Evolutionary conservation across 2,113 vertebrate species (phyloP).

Genomic region (Engystomops pustulosus): DNA sequence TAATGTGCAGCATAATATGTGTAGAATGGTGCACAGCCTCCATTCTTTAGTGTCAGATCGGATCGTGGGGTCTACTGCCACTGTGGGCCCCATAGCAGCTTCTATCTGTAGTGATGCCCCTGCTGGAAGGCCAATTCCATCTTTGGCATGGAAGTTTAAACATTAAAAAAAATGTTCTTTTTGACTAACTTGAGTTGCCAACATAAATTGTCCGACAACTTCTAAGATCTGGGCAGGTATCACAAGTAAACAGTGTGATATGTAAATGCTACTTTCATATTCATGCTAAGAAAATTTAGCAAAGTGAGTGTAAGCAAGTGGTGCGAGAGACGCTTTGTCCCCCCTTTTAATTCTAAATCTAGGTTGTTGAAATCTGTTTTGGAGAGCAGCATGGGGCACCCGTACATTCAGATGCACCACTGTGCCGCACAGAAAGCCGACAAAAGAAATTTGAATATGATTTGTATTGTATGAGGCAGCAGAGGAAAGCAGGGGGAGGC

Average conservation of each 20-base stretch:
- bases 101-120: no score
- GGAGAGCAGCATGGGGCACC: slow-evolving; percentile 66
- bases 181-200: background rate
- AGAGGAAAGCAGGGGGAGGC: slow-evolving; percentile 58
- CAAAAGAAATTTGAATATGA: slow-evolving; percentile 75
- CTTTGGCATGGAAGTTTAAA: no score
- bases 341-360: slow-evolving; percentile 25
- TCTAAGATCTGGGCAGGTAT: background rate
- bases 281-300: slow-evolving; percentile 50
- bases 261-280: background rate
- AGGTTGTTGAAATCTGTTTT: slow-evolving; percentile 53
- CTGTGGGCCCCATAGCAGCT: no score
- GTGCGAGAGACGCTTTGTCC: background rate
- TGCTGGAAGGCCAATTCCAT: no score
- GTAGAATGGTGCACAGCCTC: no score
- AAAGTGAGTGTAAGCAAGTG: slow-evolving; percentile 63
- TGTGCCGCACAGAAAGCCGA: slow-evolving; percentile 62
- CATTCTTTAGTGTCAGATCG: no score
- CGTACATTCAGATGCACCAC: slow-evolving; percentile 61
- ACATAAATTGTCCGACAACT: background rate
- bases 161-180: no score
- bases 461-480: slow-evolving; percentile 65
- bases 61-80: no score
- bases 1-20: no score
- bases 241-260: background rate